Base-by-base conservation (phyloP, 2,888 invertebrate species). In the Lottia scabra region DNA sequence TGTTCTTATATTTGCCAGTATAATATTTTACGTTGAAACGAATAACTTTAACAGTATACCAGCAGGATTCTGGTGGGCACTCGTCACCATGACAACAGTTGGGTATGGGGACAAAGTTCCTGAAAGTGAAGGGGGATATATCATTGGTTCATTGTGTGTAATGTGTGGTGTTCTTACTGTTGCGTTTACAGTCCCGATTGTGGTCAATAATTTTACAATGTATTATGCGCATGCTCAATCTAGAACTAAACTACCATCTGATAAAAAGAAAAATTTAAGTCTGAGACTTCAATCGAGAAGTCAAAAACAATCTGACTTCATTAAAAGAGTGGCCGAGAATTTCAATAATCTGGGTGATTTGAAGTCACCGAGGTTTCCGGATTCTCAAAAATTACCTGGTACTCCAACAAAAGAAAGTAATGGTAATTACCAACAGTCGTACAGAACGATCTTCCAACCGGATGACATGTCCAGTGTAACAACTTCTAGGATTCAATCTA, bases 71-170 rank as follows among this genome's bases (percentile, higher is more conserved):
- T 89, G 89, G 89, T 89, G 89, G 89, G 87, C 89, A 4, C 73
- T 89, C 44, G 89, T 89, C 4, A 89, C 89, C 68, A 89, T 89
- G 89, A 89, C 89, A 63, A 89, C 89, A 0, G 89, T 89, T 1
- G 88, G 88, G 2, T 88, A 88, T 72, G 88, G 89, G 6, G 89
- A 89, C 75, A 87, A 86, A 76, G 86, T 85, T 27, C 88, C 88
- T 0, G 79, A 81, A 63, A 80, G 84, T 5, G 85, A 85, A 70
- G 81, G 78, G 0, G 89, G 89, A 19, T 88, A 87, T 73, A 71
- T 87, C 23, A 82, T 88, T 13, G 89, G 88, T 12, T 87, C 86
- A 68, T 63, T 85, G 44, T 88, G 87, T 80, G 89, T 87, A 65
- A 77, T 88, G 15, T 86, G 87, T 70, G 89, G 89, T 1, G 87